Evolutionary conservation across 2,888 invertebrate genomes (phyloP).

Genomic region (Aphrophora alni): DNA sequence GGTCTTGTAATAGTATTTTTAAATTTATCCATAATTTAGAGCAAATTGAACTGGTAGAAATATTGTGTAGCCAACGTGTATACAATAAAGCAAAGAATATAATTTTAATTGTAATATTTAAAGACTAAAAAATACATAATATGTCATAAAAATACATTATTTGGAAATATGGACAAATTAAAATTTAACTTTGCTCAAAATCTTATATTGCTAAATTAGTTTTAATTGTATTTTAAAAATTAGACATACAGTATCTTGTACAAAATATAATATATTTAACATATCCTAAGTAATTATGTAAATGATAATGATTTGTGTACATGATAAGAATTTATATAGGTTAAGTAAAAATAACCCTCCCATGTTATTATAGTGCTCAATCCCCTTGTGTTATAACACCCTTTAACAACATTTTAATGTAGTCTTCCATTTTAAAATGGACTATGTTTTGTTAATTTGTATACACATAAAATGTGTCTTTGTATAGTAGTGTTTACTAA

Average conservation of each 20-base stretch:
- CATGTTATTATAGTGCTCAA: neutral
- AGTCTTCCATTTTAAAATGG: slow-evolving; percentile 2
- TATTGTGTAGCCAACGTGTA: too few species aligned
- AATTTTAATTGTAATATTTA: too few species aligned
- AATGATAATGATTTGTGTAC: neutral
- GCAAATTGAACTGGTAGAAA: too few species aligned
- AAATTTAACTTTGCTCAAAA: neutral
- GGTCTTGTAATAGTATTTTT: too few species aligned
- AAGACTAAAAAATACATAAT: too few species aligned
- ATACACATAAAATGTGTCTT: neutral
- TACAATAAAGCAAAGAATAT: too few species aligned
- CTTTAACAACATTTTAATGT: neutral
- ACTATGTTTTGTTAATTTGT: neutral
- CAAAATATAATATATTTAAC: neutral
- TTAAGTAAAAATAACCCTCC: neutral
- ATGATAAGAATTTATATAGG: neutral
- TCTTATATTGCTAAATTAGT: neutral
- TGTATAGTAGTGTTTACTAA: neutral
- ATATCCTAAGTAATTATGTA: neutral
- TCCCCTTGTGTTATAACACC: neutral
- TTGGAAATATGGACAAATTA: neutral
- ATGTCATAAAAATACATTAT: too few species aligned
- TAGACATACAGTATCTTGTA: neutral
- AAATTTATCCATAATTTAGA: too few species aligned
- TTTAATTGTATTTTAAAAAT: neutral